Conservation (phyloP, 2,113 vertebrate genomes). For the Murina feae region DNA sequence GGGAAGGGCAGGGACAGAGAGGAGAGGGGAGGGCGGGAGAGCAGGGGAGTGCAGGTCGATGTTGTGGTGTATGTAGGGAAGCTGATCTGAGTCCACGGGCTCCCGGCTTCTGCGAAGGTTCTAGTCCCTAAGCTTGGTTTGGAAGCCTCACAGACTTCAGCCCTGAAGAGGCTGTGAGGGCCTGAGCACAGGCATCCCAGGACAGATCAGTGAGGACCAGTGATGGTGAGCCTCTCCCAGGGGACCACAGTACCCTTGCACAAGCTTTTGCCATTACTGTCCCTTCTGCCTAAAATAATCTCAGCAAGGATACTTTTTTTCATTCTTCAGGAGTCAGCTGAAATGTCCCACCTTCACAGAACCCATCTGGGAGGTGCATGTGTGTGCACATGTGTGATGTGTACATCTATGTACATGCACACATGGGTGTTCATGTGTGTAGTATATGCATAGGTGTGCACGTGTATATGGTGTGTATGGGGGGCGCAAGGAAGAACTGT, state of each 20-base stretch:
- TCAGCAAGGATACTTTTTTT: neutral
- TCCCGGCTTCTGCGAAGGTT: neutral
- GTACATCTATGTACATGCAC: too few species aligned
- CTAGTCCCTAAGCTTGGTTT: neutral
- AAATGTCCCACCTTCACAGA: neutral
- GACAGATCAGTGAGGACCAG: neutral
- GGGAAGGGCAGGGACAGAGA: neutral
- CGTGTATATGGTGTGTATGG: neutral
- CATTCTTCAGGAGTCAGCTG: neutral
- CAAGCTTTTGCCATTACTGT: neutral
- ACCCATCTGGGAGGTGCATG: neutral
- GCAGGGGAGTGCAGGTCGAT: too few species aligned
- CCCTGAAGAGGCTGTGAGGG: neutral
- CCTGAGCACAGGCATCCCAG: neutral
- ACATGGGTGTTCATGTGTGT: neutral
- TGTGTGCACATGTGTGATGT: too few species aligned
- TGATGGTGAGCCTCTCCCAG: neutral
- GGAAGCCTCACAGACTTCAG: neutral
- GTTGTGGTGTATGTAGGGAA: neutral
- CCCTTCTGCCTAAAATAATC: neutral
- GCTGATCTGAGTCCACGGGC: too few species aligned
- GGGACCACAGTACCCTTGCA: neutral
- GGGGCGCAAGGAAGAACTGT: neutral
- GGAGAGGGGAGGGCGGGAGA: too few species aligned
- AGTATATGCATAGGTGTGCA: accelerated